Conservation (phyloP, 2,113 vertebrate species). For the Dasyprocta punctata region DNA sequence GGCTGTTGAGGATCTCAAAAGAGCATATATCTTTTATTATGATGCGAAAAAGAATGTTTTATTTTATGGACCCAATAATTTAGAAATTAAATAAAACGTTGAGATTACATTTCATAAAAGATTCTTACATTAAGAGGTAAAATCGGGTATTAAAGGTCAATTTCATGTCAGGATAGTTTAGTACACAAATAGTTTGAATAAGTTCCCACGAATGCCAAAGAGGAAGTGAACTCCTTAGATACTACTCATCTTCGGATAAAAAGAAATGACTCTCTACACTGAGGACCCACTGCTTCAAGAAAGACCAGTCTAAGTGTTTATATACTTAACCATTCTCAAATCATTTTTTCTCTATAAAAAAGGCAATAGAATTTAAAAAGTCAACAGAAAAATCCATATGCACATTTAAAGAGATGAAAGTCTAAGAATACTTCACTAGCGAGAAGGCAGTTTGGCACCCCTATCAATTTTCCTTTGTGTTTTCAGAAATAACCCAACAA, state of each 20-base stretch:
- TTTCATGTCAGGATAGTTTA: background rate
- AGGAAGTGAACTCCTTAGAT: background rate
- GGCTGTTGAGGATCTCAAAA: constrained; percentile 81
- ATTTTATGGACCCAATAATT: constrained; percentile 40
- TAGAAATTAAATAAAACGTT: constrained; percentile 55
- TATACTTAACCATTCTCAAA: background rate
- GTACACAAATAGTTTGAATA: background rate
- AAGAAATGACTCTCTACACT: background rate
- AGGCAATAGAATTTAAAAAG: background rate
- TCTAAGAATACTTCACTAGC: background rate
- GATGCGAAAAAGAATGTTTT: constrained; percentile 74
- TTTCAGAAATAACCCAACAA: constrained; percentile 20
- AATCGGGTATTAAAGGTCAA: background rate
- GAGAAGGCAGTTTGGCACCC: background rate
- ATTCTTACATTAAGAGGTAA: background rate
- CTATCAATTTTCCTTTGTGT: background rate
- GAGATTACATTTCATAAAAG: background rate
- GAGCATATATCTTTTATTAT: constrained; percentile 79
- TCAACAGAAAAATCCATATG: background rate
- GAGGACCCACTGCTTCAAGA: background rate
- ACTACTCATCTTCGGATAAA: background rate
- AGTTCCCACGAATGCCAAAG: background rate
- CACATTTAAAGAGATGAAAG: constrained; percentile 4
- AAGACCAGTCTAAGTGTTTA: background rate
- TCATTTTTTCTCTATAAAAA: background rate